Conservation (phyloP, 2,888 invertebrate genomes). For the Heliothis peltigera region DNA sequence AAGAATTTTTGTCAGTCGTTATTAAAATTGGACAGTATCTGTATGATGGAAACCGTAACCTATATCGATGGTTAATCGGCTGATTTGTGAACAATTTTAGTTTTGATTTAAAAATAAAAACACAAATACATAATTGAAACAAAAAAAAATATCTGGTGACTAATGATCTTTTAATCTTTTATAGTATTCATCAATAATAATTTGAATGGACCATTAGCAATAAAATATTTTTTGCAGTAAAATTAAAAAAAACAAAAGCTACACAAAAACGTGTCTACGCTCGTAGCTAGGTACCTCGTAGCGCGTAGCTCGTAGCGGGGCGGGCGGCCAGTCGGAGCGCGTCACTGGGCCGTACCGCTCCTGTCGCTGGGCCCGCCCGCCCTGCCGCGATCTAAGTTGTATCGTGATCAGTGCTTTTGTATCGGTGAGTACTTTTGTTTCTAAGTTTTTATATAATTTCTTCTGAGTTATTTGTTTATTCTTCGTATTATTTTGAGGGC, state of each 20-base stretch:
- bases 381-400: constrained; percentile 75
- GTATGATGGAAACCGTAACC: neutral
- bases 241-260: constrained; percentile 11
- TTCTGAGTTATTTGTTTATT: neutral
- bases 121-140: too few relatives aligned
- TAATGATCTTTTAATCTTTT: too few relatives aligned
- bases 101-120: too few relatives aligned
- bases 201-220: neutral
- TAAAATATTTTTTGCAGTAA: constrained; percentile 16
- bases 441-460: neutral
- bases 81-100: too few relatives aligned
- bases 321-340: constrained; percentile 75
- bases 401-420: constrained; percentile 49
- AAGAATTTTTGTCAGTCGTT: constrained; percentile 2
- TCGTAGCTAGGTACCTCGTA: constrained; percentile 41
- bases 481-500: too few relatives aligned
- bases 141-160: too few relatives aligned
- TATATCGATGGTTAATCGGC: neutral
- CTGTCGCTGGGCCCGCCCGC: constrained; percentile 55
- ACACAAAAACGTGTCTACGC: constrained; percentile 21
- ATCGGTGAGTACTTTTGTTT: constrained; percentile 42
- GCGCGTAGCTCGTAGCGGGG: constrained; percentile 61
- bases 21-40: neutral
- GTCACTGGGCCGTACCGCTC: constrained; percentile 68
- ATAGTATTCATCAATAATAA: too few relatives aligned